phyloP scores from a whole-genome alignment of 1,140 invertebrate genomes.

The Vanessa tameamea region DNA sequence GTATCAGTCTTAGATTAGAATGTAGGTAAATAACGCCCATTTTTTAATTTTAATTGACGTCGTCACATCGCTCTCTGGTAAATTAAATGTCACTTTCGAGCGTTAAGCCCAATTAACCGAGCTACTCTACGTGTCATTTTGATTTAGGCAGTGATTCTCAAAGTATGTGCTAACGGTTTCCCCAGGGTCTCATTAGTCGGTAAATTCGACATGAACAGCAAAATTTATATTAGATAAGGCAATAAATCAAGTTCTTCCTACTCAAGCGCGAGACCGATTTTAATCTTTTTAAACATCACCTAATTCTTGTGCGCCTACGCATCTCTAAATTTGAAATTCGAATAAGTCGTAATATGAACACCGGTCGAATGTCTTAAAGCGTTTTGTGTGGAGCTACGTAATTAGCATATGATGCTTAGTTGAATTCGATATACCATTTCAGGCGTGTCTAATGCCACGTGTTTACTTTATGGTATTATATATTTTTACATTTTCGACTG shows the following conservation, averaged over 20 bases:
- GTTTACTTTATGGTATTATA: constrained; percentile 62
- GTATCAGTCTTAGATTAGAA: neutral
- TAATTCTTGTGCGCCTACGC: constrained; percentile 73
- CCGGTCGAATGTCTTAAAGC: constrained; percentile 49
- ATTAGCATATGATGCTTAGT: constrained; percentile 65
- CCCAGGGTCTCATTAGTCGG: constrained; percentile 57
- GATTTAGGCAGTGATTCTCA: constrained; percentile 51
- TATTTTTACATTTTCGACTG: constrained; percentile 49
- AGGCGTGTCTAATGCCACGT: constrained; percentile 59
- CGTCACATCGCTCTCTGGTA: constrained; percentile 40
- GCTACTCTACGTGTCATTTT: constrained; percentile 51
- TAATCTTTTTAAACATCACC: constrained; percentile 68
- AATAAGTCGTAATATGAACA: constrained; percentile 62
- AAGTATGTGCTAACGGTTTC: constrained; percentile 46
- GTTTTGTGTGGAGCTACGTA: constrained; percentile 43
- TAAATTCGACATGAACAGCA: constrained; percentile 54
- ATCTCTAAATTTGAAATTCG: constrained; percentile 71
- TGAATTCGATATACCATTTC: constrained; percentile 62
- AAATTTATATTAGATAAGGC: constrained; percentile 67
- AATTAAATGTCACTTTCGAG: constrained; percentile 44
- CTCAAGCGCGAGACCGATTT: constrained; percentile 60
- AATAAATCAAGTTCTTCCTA: constrained; percentile 69
- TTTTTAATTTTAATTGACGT: constrained; percentile 32
- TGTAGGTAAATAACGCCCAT: constrained; percentile 12
- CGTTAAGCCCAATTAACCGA: constrained; percentile 58